These are phyloP conservation scores for Neoitamus cyanurus DNA, from an alignment of 2,888 invertebrate genomes.

Conservation along the genomic window DNA sequence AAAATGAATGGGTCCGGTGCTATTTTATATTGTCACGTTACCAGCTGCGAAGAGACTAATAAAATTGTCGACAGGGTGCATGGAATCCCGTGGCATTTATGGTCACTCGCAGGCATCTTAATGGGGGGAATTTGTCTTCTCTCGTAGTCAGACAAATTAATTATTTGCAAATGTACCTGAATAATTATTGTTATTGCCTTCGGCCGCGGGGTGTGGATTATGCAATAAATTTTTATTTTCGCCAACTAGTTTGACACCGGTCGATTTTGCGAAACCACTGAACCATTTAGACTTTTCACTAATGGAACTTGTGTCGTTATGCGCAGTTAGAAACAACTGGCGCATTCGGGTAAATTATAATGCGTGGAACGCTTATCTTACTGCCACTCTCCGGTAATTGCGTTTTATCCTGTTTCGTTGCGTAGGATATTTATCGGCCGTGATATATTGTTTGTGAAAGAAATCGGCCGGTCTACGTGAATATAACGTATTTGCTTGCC, in stretches of 20 bases:
- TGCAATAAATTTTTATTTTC: neutral
- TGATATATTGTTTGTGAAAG: neutral
- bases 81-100: conserved; percentile 1
- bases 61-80: conserved; percentile 5
- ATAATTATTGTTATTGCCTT: neutral
- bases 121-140: neutral
- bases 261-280: neutral
- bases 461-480: neutral
- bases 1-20: neutral
- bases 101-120: conserved; percentile 1
- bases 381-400: neutral
- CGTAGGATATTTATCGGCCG: neutral
- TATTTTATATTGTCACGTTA: neutral
- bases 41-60: neutral
- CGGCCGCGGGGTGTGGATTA: neutral
- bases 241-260: neutral
- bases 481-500: neutral
- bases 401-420: neutral
- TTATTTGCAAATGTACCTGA: neutral
- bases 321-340: neutral
- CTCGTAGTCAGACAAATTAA: neutral
- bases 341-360: neutral
- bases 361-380: neutral
- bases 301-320: neutral
- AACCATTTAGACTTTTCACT: neutral